Conservation (phyloP, 2,888 invertebrate species). For the Aelia acuminata region DNA sequence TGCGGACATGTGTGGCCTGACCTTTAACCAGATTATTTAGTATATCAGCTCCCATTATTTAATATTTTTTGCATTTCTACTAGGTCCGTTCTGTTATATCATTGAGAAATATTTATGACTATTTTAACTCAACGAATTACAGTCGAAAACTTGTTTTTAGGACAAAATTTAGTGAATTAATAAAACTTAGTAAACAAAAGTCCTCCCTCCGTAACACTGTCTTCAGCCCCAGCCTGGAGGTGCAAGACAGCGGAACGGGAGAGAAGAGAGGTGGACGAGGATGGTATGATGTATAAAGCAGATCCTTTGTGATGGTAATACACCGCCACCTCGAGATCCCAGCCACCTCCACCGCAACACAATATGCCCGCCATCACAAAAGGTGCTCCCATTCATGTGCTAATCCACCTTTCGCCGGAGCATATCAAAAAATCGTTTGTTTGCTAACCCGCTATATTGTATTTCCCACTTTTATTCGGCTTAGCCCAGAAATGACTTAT, state of each 20-base stretch:
- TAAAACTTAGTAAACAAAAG: no score
- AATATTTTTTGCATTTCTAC: no score
- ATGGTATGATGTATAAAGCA: neutral
- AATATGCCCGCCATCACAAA: constrained; percentile 56
- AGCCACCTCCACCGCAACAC: constrained; percentile 5
- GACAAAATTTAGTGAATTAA: no score
- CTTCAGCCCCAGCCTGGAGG: neutral
- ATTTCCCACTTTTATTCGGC: constrained; percentile 1
- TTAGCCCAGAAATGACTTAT: neutral
- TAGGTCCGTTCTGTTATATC: no score
- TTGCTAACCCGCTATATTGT: constrained; percentile 38
- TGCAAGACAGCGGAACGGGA: neutral
- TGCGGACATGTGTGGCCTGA: no score
- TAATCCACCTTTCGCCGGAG: constrained; percentile 48
- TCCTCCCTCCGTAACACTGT: no score
- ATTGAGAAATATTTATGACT: no score
- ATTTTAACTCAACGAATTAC: no score
- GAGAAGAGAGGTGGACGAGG: neutral
- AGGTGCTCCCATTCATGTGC: constrained; percentile 51
- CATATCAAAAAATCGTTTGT: constrained; percentile 58
- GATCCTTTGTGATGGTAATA: constrained; percentile 17
- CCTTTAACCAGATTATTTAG: no score
- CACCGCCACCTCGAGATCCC: neutral
- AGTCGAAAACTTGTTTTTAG: no score
- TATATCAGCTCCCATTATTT: no score